These are phyloP conservation scores for Micromesistius poutassou DNA, from an alignment of 2,797 vertebrate genomes.

Conservation along the genomic window DNA sequence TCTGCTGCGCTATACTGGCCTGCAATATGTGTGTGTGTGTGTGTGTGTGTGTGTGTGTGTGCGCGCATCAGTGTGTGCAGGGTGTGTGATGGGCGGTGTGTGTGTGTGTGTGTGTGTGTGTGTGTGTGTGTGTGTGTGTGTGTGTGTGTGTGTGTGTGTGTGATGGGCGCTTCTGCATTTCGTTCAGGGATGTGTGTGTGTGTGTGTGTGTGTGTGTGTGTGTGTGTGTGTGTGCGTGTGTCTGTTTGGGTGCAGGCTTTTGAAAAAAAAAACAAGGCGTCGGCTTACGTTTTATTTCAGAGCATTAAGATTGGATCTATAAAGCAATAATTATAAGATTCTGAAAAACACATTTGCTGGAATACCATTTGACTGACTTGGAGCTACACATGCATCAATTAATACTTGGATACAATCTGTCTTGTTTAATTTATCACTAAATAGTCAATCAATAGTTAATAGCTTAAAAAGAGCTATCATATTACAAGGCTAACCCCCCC, in stretches of 20 bases:
- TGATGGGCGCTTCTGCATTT: neutral
- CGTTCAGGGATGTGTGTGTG: neutral
- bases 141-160: neutral
- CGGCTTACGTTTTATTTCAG: neutral
- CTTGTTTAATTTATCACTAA: no score
- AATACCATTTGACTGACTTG: no score
- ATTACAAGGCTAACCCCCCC: neutral
- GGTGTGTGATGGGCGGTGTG: neutral
- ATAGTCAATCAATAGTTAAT: no score
- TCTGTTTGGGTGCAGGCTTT: neutral
- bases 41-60: conserved; percentile 9
- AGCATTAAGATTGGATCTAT: neutral
- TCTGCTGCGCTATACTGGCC: conserved; percentile 17
- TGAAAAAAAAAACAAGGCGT: neutral
- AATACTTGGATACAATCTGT: no score
- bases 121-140: neutral
- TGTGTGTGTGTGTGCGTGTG: neutral
- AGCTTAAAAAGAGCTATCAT: neutral
- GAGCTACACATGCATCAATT: no score
- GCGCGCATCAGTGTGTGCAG: no score
- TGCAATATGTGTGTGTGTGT: neutral
- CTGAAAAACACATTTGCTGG: no score
- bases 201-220: neutral
- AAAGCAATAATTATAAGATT: neutral
- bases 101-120: neutral